Evolutionary conservation across 2,113 vertebrate genomes (phyloP).

Genomic region (Archocentrus centrarchus): DNA sequence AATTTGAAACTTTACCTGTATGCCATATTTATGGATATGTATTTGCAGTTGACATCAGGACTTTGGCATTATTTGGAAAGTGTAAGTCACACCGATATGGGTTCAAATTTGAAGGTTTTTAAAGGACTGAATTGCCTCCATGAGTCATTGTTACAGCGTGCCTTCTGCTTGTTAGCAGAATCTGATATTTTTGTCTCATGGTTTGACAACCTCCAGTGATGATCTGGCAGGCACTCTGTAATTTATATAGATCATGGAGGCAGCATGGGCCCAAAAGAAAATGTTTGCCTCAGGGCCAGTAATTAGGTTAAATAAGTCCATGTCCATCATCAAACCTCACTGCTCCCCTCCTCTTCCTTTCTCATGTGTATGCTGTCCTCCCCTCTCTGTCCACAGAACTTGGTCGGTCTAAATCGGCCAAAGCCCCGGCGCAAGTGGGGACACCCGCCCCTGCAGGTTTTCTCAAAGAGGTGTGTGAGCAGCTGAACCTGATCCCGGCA

Average conservation of each 20-base stretch:
- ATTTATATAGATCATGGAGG: slow-evolving; percentile 2
- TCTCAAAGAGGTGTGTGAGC: slow-evolving; percentile 85
- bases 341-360: background rate
- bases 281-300: background rate
- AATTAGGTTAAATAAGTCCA: background rate
- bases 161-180: background rate
- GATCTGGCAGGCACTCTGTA: background rate
- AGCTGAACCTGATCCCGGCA: slow-evolving; percentile 80
- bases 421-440: slow-evolving; percentile 82
- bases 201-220: background rate
- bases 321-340: background rate
- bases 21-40: background rate
- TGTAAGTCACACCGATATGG: background rate
- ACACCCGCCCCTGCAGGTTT: slow-evolving; percentile 86
- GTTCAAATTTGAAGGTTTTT: background rate
- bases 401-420: slow-evolving; percentile 85
- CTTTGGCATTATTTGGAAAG: background rate
- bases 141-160: background rate
- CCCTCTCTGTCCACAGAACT: slow-evolving; percentile 79
- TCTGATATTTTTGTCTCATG: background rate
- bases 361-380: background rate
- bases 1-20: background rate
- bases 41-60: background rate
- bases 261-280: background rate
- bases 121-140: background rate